Conservation (phyloP, 2,888 invertebrate genomes). For the Xanthorhoe spadicearia region DNA sequence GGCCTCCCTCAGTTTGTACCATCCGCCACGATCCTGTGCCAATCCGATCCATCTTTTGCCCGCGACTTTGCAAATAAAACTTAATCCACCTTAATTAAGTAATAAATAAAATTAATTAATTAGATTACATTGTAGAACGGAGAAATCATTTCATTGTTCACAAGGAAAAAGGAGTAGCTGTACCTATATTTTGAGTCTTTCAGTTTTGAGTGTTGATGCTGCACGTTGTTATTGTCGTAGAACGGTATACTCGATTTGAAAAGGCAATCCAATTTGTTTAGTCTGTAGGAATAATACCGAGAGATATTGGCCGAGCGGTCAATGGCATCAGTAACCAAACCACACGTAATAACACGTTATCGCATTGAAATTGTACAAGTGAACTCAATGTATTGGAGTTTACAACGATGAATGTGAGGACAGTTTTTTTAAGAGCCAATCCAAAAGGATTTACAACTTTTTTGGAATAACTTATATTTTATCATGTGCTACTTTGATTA, state of each 20-base stretch:
- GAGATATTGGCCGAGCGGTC: constrained; percentile 57
- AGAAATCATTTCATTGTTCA: too few relatives aligned
- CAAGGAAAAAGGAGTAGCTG: too few relatives aligned
- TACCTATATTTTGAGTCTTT: neutral
- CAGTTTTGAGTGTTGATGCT: neutral
- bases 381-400: constrained; percentile 27
- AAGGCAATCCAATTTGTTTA: constrained; percentile 42
- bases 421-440: neutral
- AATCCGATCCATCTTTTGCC: too few relatives aligned
- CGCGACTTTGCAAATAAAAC: too few relatives aligned
- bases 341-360: constrained; percentile 54
- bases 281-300: constrained; percentile 47
- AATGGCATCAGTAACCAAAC: constrained; percentile 63
- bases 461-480: neutral
- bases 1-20: too few relatives aligned
- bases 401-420: constrained; percentile 5
- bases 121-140: too few relatives aligned
- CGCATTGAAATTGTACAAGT: constrained; percentile 45
- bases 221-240: constrained; percentile 4
- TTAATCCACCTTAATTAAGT: too few relatives aligned
- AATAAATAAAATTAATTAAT: too few relatives aligned
- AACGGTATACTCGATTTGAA: constrained; percentile 12
- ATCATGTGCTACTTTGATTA: neutral
- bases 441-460: neutral
- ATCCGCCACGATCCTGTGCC: too few relatives aligned